Percentiles rank a stretch among this genome's conserved stretches.
These are phyloP conservation scores for Xylota sylvarum DNA, from an alignment of 2,888 invertebrate genomes.

Conservation along the genomic window DNA sequence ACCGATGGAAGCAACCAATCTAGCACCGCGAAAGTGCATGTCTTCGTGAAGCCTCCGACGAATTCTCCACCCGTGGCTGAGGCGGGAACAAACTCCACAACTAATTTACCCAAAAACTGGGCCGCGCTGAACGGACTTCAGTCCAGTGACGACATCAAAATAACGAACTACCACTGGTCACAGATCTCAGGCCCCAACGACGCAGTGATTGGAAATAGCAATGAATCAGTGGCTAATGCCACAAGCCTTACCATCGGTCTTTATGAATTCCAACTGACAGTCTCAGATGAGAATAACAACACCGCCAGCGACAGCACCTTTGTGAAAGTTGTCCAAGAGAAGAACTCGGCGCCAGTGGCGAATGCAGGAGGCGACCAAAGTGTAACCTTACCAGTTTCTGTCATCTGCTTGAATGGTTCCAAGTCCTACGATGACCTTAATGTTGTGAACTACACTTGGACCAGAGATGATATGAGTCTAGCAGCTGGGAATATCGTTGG, in stretches of 20 bases:
- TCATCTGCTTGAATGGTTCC: conserved; percentile 93
- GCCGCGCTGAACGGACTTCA: conserved; percentile 91
- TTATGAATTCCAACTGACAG: conserved; percentile 92
- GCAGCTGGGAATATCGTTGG: conserved; percentile 94
- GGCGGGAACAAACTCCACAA: conserved; percentile 88
- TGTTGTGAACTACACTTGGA: conserved; percentile 94
- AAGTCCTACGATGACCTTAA: conserved; percentile 94
- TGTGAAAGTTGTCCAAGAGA: conserved; percentile 94
- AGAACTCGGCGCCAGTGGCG: conserved; percentile 95
- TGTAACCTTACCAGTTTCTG: conserved; percentile 90
- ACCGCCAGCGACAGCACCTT: conserved; percentile 90
- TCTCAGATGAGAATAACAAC: conserved; percentile 93
- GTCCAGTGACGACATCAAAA: conserved; percentile 93
- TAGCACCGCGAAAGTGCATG: conserved; percentile 94
- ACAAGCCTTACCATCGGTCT: conserved; percentile 93
- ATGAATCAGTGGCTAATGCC: conserved; percentile 90
- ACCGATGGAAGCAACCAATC: conserved; percentile 96
- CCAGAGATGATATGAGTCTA: conserved; percentile 90
- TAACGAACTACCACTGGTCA: conserved; percentile 93
- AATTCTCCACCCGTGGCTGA: conserved; percentile 92
- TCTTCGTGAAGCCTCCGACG: conserved; percentile 96
- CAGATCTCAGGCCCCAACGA: conserved; percentile 90
- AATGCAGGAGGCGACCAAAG: conserved; percentile 95
- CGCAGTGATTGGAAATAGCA: conserved; percentile 86
- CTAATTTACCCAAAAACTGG: conserved; percentile 94